phyloP scores from a whole-genome alignment of 2,888 invertebrate species.

The Drosophila atroscutellata region DNA sequence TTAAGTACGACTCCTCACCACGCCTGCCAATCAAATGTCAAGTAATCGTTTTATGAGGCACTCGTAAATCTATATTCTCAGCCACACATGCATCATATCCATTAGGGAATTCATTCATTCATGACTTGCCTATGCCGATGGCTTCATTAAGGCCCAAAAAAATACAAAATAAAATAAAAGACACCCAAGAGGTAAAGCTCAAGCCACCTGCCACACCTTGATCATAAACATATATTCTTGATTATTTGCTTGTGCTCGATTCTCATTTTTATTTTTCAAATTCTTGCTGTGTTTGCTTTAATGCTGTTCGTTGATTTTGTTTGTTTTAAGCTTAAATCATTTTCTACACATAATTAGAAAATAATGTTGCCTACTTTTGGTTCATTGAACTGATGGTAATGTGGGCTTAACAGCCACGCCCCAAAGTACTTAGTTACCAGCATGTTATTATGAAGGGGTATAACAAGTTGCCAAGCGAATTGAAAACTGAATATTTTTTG shows the following conservation, averaged over 20 bases:
- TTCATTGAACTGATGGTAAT: conserved; percentile 71
- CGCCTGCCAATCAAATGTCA: conserved; percentile 55
- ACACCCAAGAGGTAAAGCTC: conserved; percentile 2
- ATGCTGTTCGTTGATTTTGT: conserved; percentile 37
- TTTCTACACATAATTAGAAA: conserved; percentile 70
- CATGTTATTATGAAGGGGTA: conserved; percentile 16
- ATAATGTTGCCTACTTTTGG: conserved; percentile 79
- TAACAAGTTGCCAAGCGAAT: background rate
- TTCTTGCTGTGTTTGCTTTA: conserved; percentile 30
- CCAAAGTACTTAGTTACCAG: conserved; percentile 22
- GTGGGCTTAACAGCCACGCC: conserved; percentile 50
- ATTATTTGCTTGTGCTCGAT: conserved; percentile 67
- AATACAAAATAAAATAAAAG: background rate
- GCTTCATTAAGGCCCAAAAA: conserved; percentile 54
- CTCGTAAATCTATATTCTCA: conserved; percentile 21
- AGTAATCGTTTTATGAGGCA: conserved; percentile 43
- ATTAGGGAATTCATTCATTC: conserved; percentile 39
- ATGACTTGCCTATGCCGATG: conserved; percentile 57
- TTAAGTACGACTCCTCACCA: conserved; percentile 1
- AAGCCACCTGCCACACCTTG: conserved; percentile 69
- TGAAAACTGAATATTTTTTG: background rate
- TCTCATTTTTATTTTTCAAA: conserved; percentile 24
- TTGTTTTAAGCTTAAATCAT: conserved; percentile 69
- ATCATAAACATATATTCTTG: conserved; percentile 38
- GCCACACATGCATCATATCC: conserved; percentile 31